Conservation (phyloP, 2,888 invertebrate species). For the Plebejus melissa region DNA sequence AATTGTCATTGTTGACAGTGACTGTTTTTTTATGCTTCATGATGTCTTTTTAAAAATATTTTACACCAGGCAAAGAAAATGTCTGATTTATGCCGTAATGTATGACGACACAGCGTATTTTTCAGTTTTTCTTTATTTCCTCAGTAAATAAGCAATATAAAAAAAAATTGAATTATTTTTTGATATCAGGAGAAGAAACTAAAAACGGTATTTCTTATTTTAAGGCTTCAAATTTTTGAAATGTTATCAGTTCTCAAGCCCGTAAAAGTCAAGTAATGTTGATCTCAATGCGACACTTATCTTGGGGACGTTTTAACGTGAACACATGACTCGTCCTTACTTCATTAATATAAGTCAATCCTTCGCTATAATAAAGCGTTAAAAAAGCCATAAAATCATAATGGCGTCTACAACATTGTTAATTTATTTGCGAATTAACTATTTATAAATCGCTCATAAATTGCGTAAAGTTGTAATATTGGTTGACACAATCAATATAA, state of each 20-base stretch:
- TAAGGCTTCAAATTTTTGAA: no score
- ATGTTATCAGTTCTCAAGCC: neutral
- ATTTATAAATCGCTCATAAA: neutral
- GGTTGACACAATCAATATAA: neutral
- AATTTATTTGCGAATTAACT: neutral
- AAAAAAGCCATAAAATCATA: slow-evolving; percentile 1
- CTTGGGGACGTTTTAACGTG: neutral
- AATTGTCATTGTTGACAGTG: no score
- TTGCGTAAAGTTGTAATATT: neutral
- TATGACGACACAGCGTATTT: no score
- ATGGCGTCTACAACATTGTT: neutral
- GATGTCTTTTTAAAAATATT: no score
- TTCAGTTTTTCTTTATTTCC: no score
- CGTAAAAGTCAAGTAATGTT: neutral
- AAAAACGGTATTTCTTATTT: no score
- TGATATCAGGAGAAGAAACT: no score
- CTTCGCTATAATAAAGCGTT: neutral
- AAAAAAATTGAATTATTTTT: no score
- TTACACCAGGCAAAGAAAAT: no score
- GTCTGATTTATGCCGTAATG: no score
- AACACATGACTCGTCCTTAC: neutral
- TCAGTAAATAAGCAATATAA: no score
- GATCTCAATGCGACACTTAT: neutral
- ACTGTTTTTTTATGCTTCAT: no score
- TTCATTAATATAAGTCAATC: neutral